Evolutionary conservation across 2,797 vertebrate species (phyloP).

Genomic region (Pseudocheirus occidentalis): DNA sequence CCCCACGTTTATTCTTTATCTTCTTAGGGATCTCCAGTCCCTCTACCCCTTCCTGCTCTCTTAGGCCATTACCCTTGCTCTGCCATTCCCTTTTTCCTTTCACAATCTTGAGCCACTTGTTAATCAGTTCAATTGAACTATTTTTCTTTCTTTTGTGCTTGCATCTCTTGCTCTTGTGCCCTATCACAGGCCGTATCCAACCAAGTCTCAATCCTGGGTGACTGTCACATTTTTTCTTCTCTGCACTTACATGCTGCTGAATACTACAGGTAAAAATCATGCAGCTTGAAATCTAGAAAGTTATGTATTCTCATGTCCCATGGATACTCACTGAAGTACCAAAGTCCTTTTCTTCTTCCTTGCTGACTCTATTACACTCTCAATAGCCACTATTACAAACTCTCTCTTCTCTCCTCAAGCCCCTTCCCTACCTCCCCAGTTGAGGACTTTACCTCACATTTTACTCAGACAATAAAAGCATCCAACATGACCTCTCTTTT

Average conservation of each 20-base stretch:
- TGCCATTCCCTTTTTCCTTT: not conserved
- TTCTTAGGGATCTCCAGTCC: not conserved
- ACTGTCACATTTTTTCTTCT: not conserved
- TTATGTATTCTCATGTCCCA: not conserved
- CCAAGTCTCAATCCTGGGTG: not conserved
- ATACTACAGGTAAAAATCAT: not conserved
- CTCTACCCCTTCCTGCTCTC: not conserved
- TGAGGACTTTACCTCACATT: not conserved
- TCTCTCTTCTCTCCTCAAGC: not conserved
- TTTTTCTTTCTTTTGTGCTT: not conserved
- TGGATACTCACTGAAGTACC: not conserved
- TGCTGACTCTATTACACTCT: not conserved
- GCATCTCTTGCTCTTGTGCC: not conserved
- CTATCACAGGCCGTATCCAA: not conserved
- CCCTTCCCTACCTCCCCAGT: not conserved
- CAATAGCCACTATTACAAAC: not conserved
- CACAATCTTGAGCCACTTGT: not conserved
- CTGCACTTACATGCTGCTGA: not conserved
- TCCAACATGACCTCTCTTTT: not conserved
- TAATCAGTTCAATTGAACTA: not conserved
- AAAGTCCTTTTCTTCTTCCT: not conserved
- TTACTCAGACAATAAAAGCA: not conserved
- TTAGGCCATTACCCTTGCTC: not conserved
- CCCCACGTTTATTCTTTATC: not conserved
- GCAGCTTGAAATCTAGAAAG: not conserved